Percentiles rank a stretch among this genome's conserved stretches.
Evolutionary conservation across 2,888 invertebrate species (phyloP).

Genomic region (Luperina testacea): DNA sequence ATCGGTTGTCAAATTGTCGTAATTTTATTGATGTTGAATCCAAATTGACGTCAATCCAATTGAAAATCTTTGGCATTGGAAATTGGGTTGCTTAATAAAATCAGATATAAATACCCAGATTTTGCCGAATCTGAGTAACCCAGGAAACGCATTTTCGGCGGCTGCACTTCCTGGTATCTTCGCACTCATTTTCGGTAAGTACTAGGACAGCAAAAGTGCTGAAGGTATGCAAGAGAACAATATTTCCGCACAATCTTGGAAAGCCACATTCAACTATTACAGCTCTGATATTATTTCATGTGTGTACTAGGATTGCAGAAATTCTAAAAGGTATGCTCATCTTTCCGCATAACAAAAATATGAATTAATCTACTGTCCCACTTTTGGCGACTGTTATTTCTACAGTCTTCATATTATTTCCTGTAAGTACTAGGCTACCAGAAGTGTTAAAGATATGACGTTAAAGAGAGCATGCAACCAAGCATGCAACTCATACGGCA

Average conservation of each 20-base stretch:
- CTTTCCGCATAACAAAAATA: neutral
- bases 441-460: constrained; percentile 19
- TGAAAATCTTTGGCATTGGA: constrained; percentile 31
- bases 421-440: constrained; percentile 27
- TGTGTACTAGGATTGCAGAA: constrained; percentile 3
- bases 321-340: neutral
- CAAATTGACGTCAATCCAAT: constrained; percentile 25
- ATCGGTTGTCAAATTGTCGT: constrained; percentile 22
- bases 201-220: constrained; percentile 7
- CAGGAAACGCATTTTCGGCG: neutral
- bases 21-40: constrained; percentile 26
- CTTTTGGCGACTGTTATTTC: neutral
- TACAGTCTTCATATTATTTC: neutral
- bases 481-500: constrained; percentile 1
- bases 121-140: neutral
- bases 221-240: neutral
- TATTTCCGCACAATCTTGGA: neutral
- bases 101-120: neutral
- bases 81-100: neutral
- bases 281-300: neutral
- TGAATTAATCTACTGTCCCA: neutral
- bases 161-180: neutral
- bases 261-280: neutral
- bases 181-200: neutral
- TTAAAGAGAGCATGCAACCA: constrained; percentile 7